These are phyloP conservation scores for Etheostoma nigrum DNA, from an alignment of 2,797 vertebrate genomes.

Conservation along the genomic window DNA sequence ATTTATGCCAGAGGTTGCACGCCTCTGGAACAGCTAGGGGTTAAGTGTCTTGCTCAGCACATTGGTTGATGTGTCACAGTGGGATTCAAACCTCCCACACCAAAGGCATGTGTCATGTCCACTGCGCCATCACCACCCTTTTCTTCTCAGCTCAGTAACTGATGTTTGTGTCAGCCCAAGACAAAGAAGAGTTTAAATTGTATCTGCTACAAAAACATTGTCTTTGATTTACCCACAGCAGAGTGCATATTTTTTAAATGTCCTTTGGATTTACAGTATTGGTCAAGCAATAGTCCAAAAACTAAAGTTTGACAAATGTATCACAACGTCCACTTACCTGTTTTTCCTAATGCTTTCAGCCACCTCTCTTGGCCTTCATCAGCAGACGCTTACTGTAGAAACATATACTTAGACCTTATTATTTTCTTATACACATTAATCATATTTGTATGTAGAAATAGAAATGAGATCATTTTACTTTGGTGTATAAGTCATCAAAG, in stretches of 20 bases:
- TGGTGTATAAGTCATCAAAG: not conserved
- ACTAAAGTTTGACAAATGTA: not conserved
- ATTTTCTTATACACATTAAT: not conserved
- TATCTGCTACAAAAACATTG: not conserved
- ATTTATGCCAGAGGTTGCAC: too few species aligned
- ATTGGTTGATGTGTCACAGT: too few species aligned
- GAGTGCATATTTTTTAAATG: not conserved
- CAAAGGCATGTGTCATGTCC: too few species aligned
- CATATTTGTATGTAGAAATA: too few species aligned
- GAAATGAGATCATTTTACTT: not conserved
- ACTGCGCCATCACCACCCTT: too few species aligned
- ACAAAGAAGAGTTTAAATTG: not conserved
- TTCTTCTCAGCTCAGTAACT: not conserved
- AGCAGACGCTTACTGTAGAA: not conserved
- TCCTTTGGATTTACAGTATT: not conserved
- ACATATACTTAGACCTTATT: rapidly evolving
- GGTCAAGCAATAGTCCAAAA: not conserved
- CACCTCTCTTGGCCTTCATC: not conserved
- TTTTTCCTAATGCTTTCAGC: not conserved
- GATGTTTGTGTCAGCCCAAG: not conserved
- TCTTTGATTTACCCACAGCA: not conserved
- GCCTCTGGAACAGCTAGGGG: too few species aligned
- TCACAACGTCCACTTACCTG: not conserved
- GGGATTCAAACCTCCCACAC: too few species aligned
- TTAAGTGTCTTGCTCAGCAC: too few species aligned